phyloP scores from a whole-genome alignment of 2,797 vertebrate genomes.

The Gallirallus australis region DNA sequence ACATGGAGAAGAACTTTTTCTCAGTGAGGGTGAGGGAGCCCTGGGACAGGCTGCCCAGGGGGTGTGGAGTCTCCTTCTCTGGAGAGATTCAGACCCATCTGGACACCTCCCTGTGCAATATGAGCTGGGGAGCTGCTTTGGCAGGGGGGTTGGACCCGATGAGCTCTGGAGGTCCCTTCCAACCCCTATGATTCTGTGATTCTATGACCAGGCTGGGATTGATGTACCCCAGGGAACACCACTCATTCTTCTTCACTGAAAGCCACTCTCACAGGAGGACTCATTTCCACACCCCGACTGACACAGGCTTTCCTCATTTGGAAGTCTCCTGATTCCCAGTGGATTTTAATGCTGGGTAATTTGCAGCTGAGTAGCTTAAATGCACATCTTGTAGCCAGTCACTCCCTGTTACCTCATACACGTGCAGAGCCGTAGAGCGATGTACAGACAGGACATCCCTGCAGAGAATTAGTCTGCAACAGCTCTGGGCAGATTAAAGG shows the following conservation, averaged over 20 bases:
- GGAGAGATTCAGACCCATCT: too few relatives aligned
- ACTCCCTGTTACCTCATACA: constrained; percentile 50
- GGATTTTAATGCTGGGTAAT: constrained; percentile 57
- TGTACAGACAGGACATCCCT: not conserved
- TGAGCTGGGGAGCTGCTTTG: too few relatives aligned
- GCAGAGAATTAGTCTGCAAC: not conserved
- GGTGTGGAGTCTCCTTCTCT: too few relatives aligned
- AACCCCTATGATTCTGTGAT: too few relatives aligned
- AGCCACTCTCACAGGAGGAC: constrained; percentile 22
- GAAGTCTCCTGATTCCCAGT: constrained; percentile 35
- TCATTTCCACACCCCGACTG: constrained; percentile 29
- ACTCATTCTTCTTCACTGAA: constrained; percentile 50
- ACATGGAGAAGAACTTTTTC: too few relatives aligned
- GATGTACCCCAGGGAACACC: constrained; percentile 33
- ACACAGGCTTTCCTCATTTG: constrained; percentile 53
- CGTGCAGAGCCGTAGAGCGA: not conserved
- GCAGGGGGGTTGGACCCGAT: too few relatives aligned
- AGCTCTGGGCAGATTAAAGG: not conserved
- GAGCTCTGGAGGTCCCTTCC: too few relatives aligned
- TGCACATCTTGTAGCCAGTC: constrained; percentile 22
- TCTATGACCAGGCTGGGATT: not conserved
- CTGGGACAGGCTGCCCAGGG: too few relatives aligned
- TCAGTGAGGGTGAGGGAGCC: too few relatives aligned
- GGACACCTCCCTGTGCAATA: too few relatives aligned
- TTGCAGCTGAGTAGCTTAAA: constrained; percentile 59